These are phyloP conservation scores for Phoenicopterus ruber DNA, from an alignment of 2,113 vertebrate genomes.

Conservation along the genomic window DNA sequence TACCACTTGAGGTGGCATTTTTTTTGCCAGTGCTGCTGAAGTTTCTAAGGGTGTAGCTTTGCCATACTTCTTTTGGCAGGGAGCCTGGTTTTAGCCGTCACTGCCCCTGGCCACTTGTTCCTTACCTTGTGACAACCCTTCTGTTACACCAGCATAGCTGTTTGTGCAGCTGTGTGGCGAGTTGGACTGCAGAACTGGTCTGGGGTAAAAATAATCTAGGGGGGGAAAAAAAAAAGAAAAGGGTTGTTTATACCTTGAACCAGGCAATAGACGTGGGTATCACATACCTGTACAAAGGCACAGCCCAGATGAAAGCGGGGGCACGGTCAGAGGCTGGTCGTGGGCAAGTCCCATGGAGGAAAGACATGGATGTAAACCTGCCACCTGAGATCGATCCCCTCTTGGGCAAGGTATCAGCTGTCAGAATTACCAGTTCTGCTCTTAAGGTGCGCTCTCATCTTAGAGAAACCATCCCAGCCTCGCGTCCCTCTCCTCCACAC, in stretches of 20 bases:
- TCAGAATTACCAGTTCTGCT: neutral
- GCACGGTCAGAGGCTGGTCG: neutral
- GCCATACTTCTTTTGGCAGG: neutral
- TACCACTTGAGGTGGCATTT: neutral
- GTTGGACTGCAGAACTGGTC: neutral
- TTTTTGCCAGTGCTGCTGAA: neutral
- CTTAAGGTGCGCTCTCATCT: fast-evolving
- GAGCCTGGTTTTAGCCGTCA: neutral
- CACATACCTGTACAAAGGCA: neutral
- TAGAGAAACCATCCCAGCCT: neutral
- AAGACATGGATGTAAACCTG: neutral
- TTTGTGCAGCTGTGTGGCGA: neutral
- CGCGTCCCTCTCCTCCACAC: neutral
- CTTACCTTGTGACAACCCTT: neutral
- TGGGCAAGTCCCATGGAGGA: neutral
- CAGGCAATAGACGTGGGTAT: neutral
- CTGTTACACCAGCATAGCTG: neutral
- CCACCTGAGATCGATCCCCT: neutral
- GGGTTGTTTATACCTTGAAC: neutral
- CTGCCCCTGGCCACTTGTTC: neutral
- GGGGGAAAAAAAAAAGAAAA: neutral
- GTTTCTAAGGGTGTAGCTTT: neutral
- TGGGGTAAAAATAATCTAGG: neutral
- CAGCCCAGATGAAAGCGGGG: neutral
- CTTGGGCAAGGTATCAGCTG: fast-evolving